Conservation (phyloP, 2,888 invertebrate genomes). For the Drosophila heteroneura region DNA sequence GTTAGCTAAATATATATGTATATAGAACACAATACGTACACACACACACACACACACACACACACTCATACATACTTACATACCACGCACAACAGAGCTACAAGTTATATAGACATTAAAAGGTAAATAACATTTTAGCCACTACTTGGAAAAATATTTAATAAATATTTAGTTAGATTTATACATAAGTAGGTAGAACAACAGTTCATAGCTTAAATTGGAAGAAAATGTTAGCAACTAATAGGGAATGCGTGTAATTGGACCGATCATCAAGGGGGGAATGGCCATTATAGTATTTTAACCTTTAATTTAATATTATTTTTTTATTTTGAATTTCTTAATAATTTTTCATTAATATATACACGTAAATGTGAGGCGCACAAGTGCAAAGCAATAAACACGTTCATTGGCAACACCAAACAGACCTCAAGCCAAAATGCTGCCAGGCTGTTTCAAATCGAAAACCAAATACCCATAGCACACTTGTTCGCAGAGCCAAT, state of each 20-base stretch:
- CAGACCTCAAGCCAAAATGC: neutral
- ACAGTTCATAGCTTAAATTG: conserved; percentile 39
- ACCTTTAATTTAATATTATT: conserved; percentile 2
- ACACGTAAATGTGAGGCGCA: conserved; percentile 7
- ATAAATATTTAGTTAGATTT: conserved; percentile 35
- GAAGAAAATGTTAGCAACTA: conserved; percentile 25
- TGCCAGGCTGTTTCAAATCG: conserved; percentile 2
- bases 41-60: conserved; percentile 44
- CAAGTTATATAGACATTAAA: conserved; percentile 72
- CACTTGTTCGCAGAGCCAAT: conserved; percentile 27
- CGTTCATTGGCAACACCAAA: conserved; percentile 3
- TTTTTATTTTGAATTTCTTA: conserved; percentile 3
- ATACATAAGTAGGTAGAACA: conserved; percentile 31
- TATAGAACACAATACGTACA: conserved; percentile 53
- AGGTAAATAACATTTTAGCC: conserved; percentile 75
- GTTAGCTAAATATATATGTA: conserved; percentile 65
- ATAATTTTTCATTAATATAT: neutral
- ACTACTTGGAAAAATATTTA: conserved; percentile 66
- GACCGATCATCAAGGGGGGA: neutral
- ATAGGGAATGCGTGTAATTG: conserved; percentile 7
- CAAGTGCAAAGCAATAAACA: conserved; percentile 17
- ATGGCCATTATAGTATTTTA: neutral
- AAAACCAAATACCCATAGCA: conserved; percentile 15
- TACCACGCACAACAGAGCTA: conserved; percentile 68
- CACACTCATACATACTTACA: conserved; percentile 48